These are phyloP conservation scores for Lindbergichthys nudifrons DNA, from an alignment of 2,797 vertebrate genomes.

Conservation along the genomic window DNA sequence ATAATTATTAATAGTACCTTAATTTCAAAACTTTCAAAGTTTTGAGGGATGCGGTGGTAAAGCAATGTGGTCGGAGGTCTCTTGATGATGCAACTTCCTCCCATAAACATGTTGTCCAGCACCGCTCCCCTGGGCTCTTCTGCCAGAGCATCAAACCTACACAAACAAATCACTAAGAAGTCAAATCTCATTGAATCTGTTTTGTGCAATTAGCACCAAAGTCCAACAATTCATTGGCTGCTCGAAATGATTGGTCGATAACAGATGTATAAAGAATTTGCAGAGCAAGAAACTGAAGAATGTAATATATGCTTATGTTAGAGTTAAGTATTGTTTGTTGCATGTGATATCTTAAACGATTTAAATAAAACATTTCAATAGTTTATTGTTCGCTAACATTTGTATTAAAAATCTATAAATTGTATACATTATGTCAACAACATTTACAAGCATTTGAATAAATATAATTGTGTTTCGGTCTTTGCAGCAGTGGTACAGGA, in stretches of 20 bases:
- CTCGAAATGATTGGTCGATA: neutral
- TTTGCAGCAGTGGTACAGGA: neutral
- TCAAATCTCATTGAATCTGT: neutral
- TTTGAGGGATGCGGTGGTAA: conserved; percentile 88
- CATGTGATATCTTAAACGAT: neutral
- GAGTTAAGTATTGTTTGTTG: neutral
- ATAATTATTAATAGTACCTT: conserved; percentile 80
- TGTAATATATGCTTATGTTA: neutral
- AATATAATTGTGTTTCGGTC: neutral
- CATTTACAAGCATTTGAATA: too few relatives aligned
- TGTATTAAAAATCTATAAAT: neutral
- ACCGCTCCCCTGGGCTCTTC: conserved; percentile 87
- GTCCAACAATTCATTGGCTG: neutral
- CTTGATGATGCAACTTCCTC: conserved; percentile 83
- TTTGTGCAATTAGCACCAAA: neutral
- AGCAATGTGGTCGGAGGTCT: conserved; percentile 75
- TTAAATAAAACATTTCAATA: too few relatives aligned
- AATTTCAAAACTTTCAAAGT: conserved; percentile 88
- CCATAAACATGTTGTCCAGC: conserved; percentile 90
- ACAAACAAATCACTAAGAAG: conserved; percentile 14
- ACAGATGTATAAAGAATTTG: neutral
- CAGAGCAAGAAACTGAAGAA: neutral
- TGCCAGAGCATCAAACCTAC: conserved; percentile 89
- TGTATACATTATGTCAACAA: neutral
- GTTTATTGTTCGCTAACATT: neutral